Evolutionary conservation across 2,888 invertebrate genomes (phyloP), one percentile per base, ranked within the genome.

Genomic region (Agonopterix subpropinquella): DNA sequence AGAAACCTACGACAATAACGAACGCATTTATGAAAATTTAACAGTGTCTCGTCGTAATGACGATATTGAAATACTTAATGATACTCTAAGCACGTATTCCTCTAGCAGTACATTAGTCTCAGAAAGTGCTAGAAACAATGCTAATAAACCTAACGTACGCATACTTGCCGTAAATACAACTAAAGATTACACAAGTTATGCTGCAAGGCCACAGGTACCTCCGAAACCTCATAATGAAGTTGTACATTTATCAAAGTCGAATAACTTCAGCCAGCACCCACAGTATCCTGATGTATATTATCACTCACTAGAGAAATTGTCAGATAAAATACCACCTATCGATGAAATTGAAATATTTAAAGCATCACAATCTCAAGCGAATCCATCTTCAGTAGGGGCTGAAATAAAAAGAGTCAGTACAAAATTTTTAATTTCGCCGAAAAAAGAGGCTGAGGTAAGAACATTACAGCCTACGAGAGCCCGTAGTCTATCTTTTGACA

Each of bases 401-500:
- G 85, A 88, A 70, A 87, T 88, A 54, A 88, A 87, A 64, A 77
- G 72, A 68, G 85, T 86, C 2, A 85, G 84, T 53, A 87, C 87
- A 11, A 82, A 72, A 58, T 84, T 86, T 59, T 58, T 85, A 4
- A 84, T 88, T 56, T 87, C 87, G 2, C 88, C 88, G 4, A 88
- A 86, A 64, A 88, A 86, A 63, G 86, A 88, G 74, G 83, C 88
- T 0, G 83, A 81, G 57, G 87, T 88, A 7, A 65, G 86, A 45
- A 85, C 77, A 15, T 80, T 85, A 45, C 81, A 87, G 59, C 86
- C 88, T 1, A 85, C 70, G 1, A 66, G 85, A 63, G 88, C 88
- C 11, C 70, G 84, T 53, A 86, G 84, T 56, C 71, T 88, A 47
- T 85, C 86, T 0, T 74, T 82, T 51, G 76, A 80, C 49, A 77